Conservation (phyloP, 2,113 vertebrate genomes). For the Fregetta grallaria region DNA sequence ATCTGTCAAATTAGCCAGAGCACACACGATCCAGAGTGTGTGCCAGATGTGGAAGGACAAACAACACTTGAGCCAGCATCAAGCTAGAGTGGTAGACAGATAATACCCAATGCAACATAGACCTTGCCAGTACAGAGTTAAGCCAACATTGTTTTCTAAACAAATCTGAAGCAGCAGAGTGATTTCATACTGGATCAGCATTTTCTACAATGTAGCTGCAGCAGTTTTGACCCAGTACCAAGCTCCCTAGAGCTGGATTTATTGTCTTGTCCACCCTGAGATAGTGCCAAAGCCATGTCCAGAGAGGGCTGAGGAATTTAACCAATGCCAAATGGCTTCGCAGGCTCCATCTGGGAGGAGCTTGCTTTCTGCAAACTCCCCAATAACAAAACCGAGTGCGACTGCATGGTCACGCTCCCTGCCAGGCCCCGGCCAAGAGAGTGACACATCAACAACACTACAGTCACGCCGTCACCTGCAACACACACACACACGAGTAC, state of each 20-base stretch:
- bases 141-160: constrained; percentile 59
- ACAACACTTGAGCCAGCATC: neutral
- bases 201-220: neutral
- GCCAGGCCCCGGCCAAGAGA: neutral
- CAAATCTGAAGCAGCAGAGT: constrained; percentile 34
- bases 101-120: constrained; percentile 16
- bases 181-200: constrained; percentile 45
- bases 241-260: constrained; percentile 48
- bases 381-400: accelerated
- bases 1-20: constrained; percentile 13
- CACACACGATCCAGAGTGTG: accelerated
- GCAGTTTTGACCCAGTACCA: constrained; percentile 35
- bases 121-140: constrained; percentile 48
- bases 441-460: neutral
- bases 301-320: constrained; percentile 19
- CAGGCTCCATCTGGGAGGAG: neutral
- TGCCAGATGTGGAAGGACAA: constrained; percentile 53
- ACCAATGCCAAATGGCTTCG: constrained; percentile 3
- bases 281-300: constrained; percentile 27
- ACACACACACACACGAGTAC: accelerated
- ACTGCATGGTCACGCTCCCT: neutral
- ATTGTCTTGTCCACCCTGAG: constrained; percentile 36
- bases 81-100: constrained; percentile 14
- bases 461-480: neutral
- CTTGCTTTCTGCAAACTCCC: neutral